Conservation (phyloP, 2,888 invertebrate genomes). For the Tridacna crocea region DNA sequence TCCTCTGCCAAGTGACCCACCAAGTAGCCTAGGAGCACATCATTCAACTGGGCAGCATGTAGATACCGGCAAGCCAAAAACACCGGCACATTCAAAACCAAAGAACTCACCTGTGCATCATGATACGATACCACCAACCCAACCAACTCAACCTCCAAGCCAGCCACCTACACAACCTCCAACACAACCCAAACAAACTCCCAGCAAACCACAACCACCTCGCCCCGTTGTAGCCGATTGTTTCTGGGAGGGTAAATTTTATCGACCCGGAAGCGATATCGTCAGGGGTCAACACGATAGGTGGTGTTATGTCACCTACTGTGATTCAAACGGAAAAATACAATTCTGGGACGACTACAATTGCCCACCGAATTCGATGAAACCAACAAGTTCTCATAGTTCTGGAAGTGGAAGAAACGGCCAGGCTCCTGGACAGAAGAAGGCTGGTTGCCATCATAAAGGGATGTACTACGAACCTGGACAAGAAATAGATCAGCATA, state of each 20-base stretch:
- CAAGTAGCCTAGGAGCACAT: neutral
- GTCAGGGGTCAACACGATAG: conserved; percentile 61
- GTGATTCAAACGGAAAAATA: conserved; percentile 54
- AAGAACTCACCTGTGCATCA: neutral
- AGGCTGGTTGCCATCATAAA: conserved; percentile 44
- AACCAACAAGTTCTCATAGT: conserved; percentile 53
- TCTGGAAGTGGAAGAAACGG: conserved; percentile 40
- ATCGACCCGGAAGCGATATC: conserved; percentile 59
- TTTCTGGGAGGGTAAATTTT: conserved; percentile 57
- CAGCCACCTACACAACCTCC: neutral
- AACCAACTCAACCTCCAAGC: conserved; percentile 2
- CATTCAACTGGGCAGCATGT: neutral
- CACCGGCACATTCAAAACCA: neutral
- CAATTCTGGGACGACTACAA: conserved; percentile 64
- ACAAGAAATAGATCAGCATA: conserved; percentile 51
- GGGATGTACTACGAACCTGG: conserved; percentile 50
- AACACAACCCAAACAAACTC: conserved; percentile 12
- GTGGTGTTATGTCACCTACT: conserved; percentile 63
- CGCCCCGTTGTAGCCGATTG: conserved; percentile 48
- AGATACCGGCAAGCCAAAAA: neutral
- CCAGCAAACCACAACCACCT: neutral
- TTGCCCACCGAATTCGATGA: conserved; percentile 62
- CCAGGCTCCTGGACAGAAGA: neutral
- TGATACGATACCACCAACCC: neutral
- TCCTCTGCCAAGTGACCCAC: neutral